Evolutionary conservation across 2,797 vertebrate genomes (phyloP).

Genomic region (Yasuhikotakia modesta): DNA sequence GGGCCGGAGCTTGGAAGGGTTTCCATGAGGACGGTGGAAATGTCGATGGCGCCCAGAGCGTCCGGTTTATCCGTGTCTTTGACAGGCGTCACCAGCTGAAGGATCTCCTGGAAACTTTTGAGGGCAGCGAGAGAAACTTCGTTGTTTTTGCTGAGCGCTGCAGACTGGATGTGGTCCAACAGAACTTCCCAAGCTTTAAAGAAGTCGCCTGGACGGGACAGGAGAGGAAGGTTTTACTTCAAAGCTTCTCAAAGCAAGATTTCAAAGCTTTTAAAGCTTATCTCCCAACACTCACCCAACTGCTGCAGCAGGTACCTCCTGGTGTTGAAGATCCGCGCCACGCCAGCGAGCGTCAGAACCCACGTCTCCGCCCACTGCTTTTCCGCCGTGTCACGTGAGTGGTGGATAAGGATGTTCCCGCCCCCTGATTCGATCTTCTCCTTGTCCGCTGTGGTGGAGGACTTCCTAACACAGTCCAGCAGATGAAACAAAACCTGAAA

Average conservation of each 20-base stretch:
- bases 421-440: slow-evolving; percentile 99
- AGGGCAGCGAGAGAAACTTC: slow-evolving; percentile 97
- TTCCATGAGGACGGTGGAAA: slow-evolving; percentile 87
- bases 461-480: slow-evolving; percentile 89
- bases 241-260: background rate
- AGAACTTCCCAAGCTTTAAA: slow-evolving; percentile 97
- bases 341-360: slow-evolving; percentile 95
- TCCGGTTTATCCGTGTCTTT: slow-evolving; percentile 90
- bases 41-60: slow-evolving; percentile 85
- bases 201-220: slow-evolving; percentile 85
- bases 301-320: slow-evolving; percentile 93
- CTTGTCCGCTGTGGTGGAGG: slow-evolving; percentile 96
- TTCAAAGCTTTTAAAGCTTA: background rate
- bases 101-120: slow-evolving; percentile 98
- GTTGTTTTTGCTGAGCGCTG: slow-evolving; percentile 98
- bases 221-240: background rate
- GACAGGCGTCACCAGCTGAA: slow-evolving; percentile 92
- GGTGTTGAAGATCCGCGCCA: slow-evolving; percentile 98
- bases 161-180: slow-evolving; percentile 97
- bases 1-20: slow-evolving; percentile 83
- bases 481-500: slow-evolving; percentile 93
- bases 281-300: slow-evolving; percentile 79
- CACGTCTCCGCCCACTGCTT: slow-evolving; percentile 99
- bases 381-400: slow-evolving; percentile 98
- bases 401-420: slow-evolving; percentile 98